These are phyloP conservation scores for Tryphoninae sp. DNA, from an alignment of 2,888 invertebrate genomes.

Conservation along the genomic window DNA sequence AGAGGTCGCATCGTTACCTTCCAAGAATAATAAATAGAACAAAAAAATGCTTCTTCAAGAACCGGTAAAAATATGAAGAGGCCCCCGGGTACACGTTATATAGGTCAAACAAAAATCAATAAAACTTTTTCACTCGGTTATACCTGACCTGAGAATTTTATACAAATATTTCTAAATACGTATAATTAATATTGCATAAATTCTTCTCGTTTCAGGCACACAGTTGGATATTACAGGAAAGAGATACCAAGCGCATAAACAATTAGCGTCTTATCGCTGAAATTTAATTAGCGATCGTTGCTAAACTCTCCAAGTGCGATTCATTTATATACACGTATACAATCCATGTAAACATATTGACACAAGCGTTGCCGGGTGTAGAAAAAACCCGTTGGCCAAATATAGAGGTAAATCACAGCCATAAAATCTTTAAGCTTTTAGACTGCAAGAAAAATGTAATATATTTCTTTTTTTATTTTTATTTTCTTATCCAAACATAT, in stretches of 20 bases:
- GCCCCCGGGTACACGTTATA: not conserved
- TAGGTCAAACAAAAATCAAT: too few species aligned
- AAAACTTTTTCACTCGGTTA: too few species aligned
- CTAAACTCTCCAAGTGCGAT: slow-evolving; percentile 17
- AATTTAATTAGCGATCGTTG: slow-evolving; percentile 45
- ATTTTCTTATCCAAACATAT: not conserved
- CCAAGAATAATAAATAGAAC: slow-evolving; percentile 23
- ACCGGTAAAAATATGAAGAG: not conserved
- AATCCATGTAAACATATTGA: not conserved
- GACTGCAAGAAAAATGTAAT: not conserved
- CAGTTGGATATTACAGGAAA: not conserved
- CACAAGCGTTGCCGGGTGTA: slow-evolving; percentile 17
- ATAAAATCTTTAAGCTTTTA: not conserved
- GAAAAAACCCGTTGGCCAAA: slow-evolving; percentile 43
- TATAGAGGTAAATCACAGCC: slow-evolving; percentile 23
- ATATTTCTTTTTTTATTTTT: not conserved
- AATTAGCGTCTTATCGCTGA: slow-evolving; percentile 42
- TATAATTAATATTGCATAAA: not conserved
- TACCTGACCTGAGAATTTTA: too few species aligned
- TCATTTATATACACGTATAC: slow-evolving; percentile 4
- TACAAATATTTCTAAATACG: too few species aligned
- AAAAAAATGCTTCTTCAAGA: not conserved
- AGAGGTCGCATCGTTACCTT: slow-evolving; percentile 10
- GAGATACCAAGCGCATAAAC: slow-evolving; percentile 11
- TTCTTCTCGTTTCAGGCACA: not conserved